Conservation (phyloP, 2,888 invertebrate genomes). For the Drosophila peninsularis region DNA sequence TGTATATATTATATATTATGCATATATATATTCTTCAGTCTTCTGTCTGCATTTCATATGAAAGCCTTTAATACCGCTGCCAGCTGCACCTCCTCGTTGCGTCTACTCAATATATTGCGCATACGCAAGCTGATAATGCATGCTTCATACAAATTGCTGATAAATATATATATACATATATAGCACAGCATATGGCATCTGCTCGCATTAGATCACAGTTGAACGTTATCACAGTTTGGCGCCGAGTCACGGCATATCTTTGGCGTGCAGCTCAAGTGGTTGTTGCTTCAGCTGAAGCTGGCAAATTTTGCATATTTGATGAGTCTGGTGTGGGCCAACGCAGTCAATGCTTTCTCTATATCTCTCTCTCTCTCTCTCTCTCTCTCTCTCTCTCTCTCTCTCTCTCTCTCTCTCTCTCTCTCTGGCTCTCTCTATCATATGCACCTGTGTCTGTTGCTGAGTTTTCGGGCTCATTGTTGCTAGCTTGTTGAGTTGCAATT, state of each 20-base stretch:
- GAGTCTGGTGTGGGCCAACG: constrained; percentile 39
- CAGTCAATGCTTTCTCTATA: constrained; percentile 15
- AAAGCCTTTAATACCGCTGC: too few relatives aligned
- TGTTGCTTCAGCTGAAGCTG: constrained; percentile 43
- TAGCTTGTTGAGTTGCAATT: constrained; percentile 77
- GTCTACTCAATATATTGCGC: too few relatives aligned
- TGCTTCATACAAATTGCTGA: too few relatives aligned
- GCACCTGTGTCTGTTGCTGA: constrained; percentile 31
- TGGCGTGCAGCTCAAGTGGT: constrained; percentile 8
- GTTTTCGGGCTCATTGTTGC: constrained; percentile 47
- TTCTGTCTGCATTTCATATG: too few relatives aligned
- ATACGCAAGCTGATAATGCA: too few relatives aligned
- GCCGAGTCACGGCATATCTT: constrained; percentile 33
- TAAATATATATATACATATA: too few relatives aligned
- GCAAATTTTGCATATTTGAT: constrained; percentile 74
- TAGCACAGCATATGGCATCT: too few relatives aligned
- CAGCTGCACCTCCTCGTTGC: too few relatives aligned
- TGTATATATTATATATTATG: too few relatives aligned
- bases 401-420: neutral
- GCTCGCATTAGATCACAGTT: too few relatives aligned
- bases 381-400: neutral
- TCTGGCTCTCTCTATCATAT: constrained; percentile 4
- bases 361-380: neutral
- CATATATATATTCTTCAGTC: too few relatives aligned
- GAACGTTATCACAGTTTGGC: too few relatives aligned